Conservation (phyloP, 1,140 invertebrate species). For the Drosophila lini region DNA sequence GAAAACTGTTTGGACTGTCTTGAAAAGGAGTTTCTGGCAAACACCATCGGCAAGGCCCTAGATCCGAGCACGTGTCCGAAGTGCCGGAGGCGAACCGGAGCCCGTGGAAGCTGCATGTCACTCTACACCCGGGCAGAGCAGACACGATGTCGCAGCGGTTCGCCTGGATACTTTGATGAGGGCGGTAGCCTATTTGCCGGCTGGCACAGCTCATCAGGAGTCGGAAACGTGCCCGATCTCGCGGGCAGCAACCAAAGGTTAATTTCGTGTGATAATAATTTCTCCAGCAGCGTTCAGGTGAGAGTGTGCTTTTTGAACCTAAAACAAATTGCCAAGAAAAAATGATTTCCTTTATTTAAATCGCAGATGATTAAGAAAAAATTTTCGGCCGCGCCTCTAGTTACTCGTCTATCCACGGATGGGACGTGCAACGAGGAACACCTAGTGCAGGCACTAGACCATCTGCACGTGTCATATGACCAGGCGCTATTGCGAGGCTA, state of each 20-base stretch:
- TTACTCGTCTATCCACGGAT: constrained; percentile 60
- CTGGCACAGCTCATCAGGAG: constrained; percentile 38
- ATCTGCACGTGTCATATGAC: constrained; percentile 75
- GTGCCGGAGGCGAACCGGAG: constrained; percentile 56
- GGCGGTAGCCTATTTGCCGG: constrained; percentile 54
- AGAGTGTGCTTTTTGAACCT: not conserved
- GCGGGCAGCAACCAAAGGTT: constrained; percentile 67
- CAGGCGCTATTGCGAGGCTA: constrained; percentile 59
- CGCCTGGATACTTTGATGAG: constrained; percentile 59
- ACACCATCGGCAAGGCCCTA: constrained; percentile 76
- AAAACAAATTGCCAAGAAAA: not conserved
- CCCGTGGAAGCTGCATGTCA: constrained; percentile 61
- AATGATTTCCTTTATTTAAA: not conserved
- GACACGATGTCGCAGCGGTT: constrained; percentile 72
- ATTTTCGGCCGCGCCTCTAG: constrained; percentile 64
- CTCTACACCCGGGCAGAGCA: constrained; percentile 60
- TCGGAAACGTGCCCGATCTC: constrained; percentile 10
- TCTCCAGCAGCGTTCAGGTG: constrained; percentile 56
- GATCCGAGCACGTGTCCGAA: constrained; percentile 68
- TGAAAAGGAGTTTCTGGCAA: constrained; percentile 80
- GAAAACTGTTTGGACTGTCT: constrained; percentile 81
- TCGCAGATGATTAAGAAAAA: constrained; percentile 67
- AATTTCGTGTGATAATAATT: constrained; percentile 77
- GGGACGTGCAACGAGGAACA: constrained; percentile 68
- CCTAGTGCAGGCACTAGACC: constrained; percentile 78